Conservation (phyloP, 2,113 vertebrate species). For the Atlantisia rogersi region DNA sequence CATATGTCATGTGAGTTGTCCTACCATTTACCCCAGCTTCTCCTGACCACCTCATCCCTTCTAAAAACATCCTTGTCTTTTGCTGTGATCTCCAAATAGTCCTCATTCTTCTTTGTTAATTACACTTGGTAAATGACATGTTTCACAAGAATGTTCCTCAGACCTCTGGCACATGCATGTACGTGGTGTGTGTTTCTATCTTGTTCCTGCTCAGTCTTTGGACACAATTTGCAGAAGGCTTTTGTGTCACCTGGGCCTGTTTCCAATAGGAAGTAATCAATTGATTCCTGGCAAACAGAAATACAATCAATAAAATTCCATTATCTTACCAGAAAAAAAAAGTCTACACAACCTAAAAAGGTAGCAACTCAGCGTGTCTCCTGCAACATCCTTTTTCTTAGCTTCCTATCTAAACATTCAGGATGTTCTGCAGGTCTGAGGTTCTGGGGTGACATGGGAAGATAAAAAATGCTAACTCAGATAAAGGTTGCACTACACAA, state of each 20-base stretch:
- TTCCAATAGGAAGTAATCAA: not conserved
- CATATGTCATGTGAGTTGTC: not conserved
- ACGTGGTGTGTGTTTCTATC: not conserved
- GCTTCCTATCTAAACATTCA: not conserved
- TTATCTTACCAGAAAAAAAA: not conserved
- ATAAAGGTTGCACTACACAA: not conserved
- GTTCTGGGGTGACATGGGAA: not conserved
- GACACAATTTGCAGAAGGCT: not conserved
- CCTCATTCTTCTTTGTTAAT: not conserved
- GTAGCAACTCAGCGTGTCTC: not conserved
- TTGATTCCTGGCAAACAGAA: not conserved
- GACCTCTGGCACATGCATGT: not conserved
- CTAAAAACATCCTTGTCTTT: not conserved
- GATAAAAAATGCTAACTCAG: not conserved
- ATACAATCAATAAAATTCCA: not conserved
- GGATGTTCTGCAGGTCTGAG: not conserved
- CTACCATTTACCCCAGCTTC: not conserved
- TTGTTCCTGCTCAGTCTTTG: not conserved
- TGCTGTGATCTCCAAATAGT: not conserved
- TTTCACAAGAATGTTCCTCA: not conserved
- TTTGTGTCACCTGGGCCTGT: not conserved
- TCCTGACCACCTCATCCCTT: constrained; percentile 37
- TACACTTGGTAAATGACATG: not conserved
- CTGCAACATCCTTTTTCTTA: not conserved
- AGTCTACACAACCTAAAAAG: not conserved